These are phyloP conservation scores for Acleris holmiana DNA, from an alignment of 2,888 invertebrate species.

Conservation along the genomic window DNA sequence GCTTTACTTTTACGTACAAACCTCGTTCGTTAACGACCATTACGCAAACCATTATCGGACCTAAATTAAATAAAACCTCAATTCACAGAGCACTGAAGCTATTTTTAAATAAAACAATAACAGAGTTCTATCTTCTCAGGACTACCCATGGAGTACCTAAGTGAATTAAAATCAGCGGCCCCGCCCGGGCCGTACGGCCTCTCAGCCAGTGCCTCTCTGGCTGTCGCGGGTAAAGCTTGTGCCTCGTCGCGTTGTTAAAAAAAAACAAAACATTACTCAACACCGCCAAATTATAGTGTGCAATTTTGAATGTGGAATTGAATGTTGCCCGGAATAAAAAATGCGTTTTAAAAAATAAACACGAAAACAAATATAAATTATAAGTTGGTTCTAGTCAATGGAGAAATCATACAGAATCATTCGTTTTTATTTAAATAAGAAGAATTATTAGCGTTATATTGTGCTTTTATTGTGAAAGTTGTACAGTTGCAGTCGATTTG, in stretches of 20 bases:
- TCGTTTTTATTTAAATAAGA: conserved; percentile 3
- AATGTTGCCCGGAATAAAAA: background rate
- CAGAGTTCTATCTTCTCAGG: conserved; percentile 30
- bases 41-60: conserved; percentile 1
- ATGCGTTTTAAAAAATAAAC: conserved; percentile 1
- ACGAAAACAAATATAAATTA: background rate
- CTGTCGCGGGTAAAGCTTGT: conserved; percentile 56
- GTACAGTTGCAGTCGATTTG: conserved; percentile 8
- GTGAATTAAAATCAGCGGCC: conserved; percentile 63
- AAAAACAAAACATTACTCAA: conserved; percentile 16
- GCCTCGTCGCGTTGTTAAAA: conserved; percentile 36
- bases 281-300: conserved; percentile 1
- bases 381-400: too few relatives aligned
- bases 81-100: background rate
- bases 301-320: conserved; percentile 13
- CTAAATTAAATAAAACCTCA: conserved; percentile 13
- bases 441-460: background rate
- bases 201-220: conserved; percentile 45
- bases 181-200: conserved; percentile 49
- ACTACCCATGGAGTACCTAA: conserved; percentile 48
- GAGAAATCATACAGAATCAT: background rate
- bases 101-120: conserved; percentile 23
- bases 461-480: background rate
- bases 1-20: background rate
- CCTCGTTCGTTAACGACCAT: conserved; percentile 2